Conservation (phyloP, 2,888 invertebrate species). For the Pseudoips prasinana region DNA sequence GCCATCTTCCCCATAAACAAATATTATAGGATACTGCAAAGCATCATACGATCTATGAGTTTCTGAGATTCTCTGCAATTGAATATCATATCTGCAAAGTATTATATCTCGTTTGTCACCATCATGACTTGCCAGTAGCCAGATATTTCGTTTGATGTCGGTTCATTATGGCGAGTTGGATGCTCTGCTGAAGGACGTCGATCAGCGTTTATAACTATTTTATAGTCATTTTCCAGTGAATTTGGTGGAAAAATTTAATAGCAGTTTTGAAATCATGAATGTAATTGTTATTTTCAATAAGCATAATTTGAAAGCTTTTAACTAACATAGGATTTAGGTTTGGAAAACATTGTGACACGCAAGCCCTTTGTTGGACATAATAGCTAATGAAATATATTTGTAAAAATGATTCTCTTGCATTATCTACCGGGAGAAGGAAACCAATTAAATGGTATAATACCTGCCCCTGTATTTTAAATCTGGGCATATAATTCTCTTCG, state of each 20-base stretch:
- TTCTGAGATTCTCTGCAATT: too few species aligned
- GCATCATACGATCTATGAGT: too few species aligned
- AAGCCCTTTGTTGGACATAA: too few species aligned
- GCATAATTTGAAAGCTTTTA: too few species aligned
- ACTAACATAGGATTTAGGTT: too few species aligned
- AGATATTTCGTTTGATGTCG: conserved; percentile 2
- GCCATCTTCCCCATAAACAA: too few species aligned
- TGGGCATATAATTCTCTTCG: conserved; percentile 5
- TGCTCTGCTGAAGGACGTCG: background rate
- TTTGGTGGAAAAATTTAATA: too few species aligned
- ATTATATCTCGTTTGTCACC: conserved; percentile 3
- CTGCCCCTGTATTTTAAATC: conserved; percentile 10
- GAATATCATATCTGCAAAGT: conserved; percentile 1
- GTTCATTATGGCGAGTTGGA: conserved; percentile 2
- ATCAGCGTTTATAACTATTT: conserved; percentile 3
- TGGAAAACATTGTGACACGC: too few species aligned
- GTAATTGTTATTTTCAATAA: too few species aligned
- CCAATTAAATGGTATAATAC: conserved; percentile 10
- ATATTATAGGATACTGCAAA: too few species aligned
- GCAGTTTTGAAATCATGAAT: too few species aligned
- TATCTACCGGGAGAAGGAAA: conserved; percentile 4
- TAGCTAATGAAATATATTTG: conserved; percentile 8
- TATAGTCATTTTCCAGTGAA: background rate
- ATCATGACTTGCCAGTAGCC: background rate
- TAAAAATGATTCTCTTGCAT: conserved; percentile 2